Base-by-base conservation (phyloP, 2,888 invertebrate species). In the Blomia tropicalis region DNA sequence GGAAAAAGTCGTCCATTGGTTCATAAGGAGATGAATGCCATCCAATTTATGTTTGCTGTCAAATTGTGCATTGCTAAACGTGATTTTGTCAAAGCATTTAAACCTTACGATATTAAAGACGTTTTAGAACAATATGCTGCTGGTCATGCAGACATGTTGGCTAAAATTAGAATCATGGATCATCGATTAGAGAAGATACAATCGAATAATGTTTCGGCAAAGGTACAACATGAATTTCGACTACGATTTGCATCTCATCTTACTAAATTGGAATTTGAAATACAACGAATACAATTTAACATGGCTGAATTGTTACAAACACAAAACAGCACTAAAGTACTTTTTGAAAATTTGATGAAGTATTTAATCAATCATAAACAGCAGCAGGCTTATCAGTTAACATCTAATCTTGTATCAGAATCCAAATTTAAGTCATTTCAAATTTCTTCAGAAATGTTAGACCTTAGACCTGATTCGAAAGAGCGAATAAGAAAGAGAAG, bases 121-220 rank as follows among this genome's bases (percentile, higher is more conserved):
- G 56, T 56, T 3, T 29, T 56, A 2, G 56, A 56, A 36, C 56
- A 32, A 25, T 56, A 56, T 36, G 29, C 56, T 4, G 56, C 56
- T 56, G 36, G 36, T 14, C 56, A 56, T 36, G 56, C 56, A 31
- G 56, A 56, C 23, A 56, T 56, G 56, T 36, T 56, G 56, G 56
- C 56, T 19, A 56, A 56, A 11, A 36, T 56, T 27, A 27, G 56
- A 31, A 56, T 36, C 2, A 56, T 56, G 56, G 56, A 56, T 36
- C 2, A 56, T 36, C 56, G 56, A 31, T 36, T 56, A 25, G 56
- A 56, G 29, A 56, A 56, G 29, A 56, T 56, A 29, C 56, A 56
- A 36, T 29, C 56, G 2, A 29, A 56, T 25, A 27, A 11, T 3
- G 19, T 56, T 19, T 56, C 56, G 23, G 22, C 32, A 14, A 56